These are phyloP conservation scores for Azemiops feae DNA, from an alignment of 2,113 vertebrate species.

Conservation along the genomic window DNA sequence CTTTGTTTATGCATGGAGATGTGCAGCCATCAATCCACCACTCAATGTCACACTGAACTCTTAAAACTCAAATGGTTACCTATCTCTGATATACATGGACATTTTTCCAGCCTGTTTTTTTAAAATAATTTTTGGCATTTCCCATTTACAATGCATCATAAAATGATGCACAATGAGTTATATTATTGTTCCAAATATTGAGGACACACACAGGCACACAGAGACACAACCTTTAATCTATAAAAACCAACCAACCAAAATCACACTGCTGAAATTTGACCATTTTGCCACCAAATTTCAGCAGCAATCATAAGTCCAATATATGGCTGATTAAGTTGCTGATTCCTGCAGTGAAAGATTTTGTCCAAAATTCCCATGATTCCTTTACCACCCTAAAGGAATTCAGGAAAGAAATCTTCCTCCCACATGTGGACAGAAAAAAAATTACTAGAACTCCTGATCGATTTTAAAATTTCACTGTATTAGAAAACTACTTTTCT, in stretches of 20 bases:
- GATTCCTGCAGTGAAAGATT: neutral
- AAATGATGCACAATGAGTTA: neutral
- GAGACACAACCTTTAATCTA: neutral
- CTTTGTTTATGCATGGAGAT: neutral
- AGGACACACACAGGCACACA: neutral
- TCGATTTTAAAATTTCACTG: neutral
- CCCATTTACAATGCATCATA: neutral
- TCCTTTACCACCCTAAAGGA: neutral
- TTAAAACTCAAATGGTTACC: neutral
- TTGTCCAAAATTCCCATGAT: neutral
- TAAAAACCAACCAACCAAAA: neutral
- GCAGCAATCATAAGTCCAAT: neutral
- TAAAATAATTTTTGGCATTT: neutral
- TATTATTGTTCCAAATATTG: neutral
- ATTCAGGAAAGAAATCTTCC: neutral
- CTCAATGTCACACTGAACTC: neutral
- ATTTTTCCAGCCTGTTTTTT: neutral
- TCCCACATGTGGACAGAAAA: neutral
- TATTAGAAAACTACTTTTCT: neutral
- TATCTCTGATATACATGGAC: neutral
- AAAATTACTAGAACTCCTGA: neutral
- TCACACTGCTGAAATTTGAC: neutral
- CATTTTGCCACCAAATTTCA: neutral
- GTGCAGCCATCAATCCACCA: neutral
- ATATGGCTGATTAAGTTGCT: neutral